A percentile compares a stretch with the other conserved stretches of the same genome.
phyloP scores from a whole-genome alignment of 2,888 invertebrate species.

The Aporophyla nigra region DNA sequence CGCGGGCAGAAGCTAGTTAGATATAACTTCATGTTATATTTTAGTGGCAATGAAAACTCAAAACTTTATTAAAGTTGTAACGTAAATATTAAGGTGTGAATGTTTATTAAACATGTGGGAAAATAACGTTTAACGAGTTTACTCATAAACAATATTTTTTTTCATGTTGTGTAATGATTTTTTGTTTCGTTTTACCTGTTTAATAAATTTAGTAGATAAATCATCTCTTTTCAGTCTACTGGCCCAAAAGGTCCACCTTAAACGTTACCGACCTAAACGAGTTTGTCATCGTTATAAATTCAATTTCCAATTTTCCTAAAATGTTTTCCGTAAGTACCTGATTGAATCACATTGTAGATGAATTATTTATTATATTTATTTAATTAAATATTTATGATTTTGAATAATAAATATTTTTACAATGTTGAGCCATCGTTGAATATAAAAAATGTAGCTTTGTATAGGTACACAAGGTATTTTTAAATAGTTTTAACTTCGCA shows the following conservation, averaged over 20 bases:
- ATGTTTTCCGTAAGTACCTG: neutral
- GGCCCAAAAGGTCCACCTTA: neutral
- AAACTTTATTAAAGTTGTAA: constrained; percentile 27
- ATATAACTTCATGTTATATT: neutral
- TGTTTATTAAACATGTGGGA: constrained; percentile 42
- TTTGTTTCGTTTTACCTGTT: constrained; percentile 7
- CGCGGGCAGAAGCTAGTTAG: neutral
- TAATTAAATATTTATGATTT: too few species aligned
- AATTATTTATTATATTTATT: too few species aligned
- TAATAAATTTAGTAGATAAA: neutral
- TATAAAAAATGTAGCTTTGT: neutral
- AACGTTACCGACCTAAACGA: neutral
- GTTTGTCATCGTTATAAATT: constrained; percentile 22
- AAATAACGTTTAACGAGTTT: constrained; percentile 15
- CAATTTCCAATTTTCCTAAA: constrained; percentile 33
- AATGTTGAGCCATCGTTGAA: neutral
- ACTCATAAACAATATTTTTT: constrained; percentile 32
- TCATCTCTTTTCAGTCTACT: neutral
- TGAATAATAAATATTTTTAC: constrained; percentile 13
- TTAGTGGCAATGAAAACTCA: constrained; percentile 24
- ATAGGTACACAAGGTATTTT: constrained; percentile 1
- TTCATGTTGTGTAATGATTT: neutral
- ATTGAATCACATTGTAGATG: constrained; percentile 26
- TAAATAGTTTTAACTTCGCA: constrained; percentile 8
- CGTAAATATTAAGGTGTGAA: constrained; percentile 32